Evolutionary conservation across 1,140 invertebrate genomes (phyloP).

Genomic region (Trichonephila clavipes): DNA sequence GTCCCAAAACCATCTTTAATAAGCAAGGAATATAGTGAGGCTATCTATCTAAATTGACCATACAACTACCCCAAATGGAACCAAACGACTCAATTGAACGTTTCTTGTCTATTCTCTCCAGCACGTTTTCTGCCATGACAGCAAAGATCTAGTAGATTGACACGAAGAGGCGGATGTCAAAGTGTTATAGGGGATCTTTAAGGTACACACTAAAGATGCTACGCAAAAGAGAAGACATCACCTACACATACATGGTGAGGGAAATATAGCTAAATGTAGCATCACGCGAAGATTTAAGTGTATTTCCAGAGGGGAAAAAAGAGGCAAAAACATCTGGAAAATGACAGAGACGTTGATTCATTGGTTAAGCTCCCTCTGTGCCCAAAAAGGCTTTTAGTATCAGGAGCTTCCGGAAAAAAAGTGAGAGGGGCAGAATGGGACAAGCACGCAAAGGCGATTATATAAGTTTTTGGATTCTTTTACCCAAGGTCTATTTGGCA

Average conservation of each 20-base stretch:
- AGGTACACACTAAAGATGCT: not conserved
- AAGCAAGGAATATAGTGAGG: not conserved
- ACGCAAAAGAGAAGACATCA: not conserved
- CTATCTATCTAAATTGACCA: constrained; percentile 11
- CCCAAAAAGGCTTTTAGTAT: constrained; percentile 56
- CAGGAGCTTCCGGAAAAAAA: constrained; percentile 12
- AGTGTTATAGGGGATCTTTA: not conserved
- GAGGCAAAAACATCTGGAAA: constrained; percentile 43
- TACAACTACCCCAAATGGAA: not conserved
- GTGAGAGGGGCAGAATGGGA: not conserved
- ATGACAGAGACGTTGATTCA: constrained; percentile 61
- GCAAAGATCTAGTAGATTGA: constrained; percentile 29
- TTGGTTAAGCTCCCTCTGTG: constrained; percentile 28
- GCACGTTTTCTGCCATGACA: not conserved
- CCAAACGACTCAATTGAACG: not conserved
- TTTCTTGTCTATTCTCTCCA: not conserved
- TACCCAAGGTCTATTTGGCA: not conserved
- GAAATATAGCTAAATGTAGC: constrained; percentile 13
- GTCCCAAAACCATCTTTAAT: not conserved
- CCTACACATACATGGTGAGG: not conserved
- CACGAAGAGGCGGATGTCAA: not conserved
- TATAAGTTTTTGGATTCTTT: not conserved
- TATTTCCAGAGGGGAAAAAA: not conserved
- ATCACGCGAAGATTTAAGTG: constrained; percentile 51
- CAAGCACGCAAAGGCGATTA: not conserved